Conservation (phyloP, 2,797 vertebrate species). For the Malurus splendens region DNA sequence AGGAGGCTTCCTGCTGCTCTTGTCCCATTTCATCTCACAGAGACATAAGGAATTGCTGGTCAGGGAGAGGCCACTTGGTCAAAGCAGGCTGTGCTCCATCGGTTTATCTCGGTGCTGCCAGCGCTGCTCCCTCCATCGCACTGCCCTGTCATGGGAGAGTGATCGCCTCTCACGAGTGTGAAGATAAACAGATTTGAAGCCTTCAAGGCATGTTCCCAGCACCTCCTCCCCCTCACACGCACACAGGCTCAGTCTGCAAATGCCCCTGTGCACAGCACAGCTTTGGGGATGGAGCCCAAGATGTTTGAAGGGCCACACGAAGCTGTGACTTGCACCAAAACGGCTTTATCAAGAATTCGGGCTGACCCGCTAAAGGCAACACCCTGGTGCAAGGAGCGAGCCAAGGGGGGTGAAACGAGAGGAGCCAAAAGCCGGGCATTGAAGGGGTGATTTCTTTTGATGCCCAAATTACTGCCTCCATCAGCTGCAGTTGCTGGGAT, state of each 20-base stretch:
- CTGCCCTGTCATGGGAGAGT: conserved; percentile 55
- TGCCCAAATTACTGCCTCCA: neutral
- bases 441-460: neutral
- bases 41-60: conserved; percentile 49
- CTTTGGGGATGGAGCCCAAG: neutral
- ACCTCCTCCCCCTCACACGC: conserved; percentile 33
- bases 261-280: neutral
- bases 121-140: conserved; percentile 32
- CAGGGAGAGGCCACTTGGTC: conserved; percentile 63
- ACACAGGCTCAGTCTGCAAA: neutral
- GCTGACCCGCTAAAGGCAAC: neutral
- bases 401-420: neutral
- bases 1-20: conserved; percentile 62
- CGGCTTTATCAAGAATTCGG: neutral
- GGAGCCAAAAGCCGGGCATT: neutral
- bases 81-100: neutral
- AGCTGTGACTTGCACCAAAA: conserved; percentile 26
- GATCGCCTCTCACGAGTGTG: conserved; percentile 65
- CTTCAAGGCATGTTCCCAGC: conserved; percentile 62
- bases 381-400: neutral
- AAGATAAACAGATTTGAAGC: conserved; percentile 72
- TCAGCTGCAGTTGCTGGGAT: neutral
- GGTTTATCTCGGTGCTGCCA: conserved; percentile 43
- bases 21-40: conserved; percentile 56
- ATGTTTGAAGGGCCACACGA: neutral